Percentiles rank a stretch among this genome's conserved stretches.
phyloP scores from a whole-genome alignment of 2,888 invertebrate genomes.

The Thelaira solivaga region DNA sequence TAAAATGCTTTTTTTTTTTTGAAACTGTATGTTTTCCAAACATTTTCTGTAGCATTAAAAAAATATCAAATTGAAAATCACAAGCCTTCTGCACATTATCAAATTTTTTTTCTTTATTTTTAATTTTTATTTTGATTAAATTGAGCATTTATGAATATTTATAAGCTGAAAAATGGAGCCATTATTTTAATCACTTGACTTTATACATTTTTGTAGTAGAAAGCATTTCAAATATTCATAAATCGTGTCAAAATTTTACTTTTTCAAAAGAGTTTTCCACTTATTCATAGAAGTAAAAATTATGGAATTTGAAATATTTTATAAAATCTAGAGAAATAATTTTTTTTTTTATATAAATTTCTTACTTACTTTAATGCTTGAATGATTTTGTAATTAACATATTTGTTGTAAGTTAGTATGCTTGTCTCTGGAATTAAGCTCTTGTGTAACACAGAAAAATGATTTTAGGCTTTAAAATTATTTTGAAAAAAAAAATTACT shows the following conservation, averaged over 20 bases:
- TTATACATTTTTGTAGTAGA: not conserved
- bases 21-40: slow-evolving; percentile 39
- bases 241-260: slow-evolving; percentile 42
- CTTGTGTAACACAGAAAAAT: too few species aligned
- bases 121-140: not conserved
- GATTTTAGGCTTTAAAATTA: too few species aligned
- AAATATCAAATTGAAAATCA: too few species aligned
- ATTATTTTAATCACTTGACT: slow-evolving; percentile 47
- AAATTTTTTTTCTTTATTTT: slow-evolving; percentile 3
- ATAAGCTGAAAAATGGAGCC: not conserved
- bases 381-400: slow-evolving; percentile 43
- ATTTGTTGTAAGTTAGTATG: slow-evolving; percentile 27
- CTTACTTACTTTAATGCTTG: not conserved
- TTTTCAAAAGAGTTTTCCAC: not conserved
- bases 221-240: not conserved
- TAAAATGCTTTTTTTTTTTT: too few species aligned
- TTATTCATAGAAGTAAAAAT: not conserved
- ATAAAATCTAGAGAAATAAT: not conserved
- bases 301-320: slow-evolving; percentile 10
- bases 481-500: too few species aligned
- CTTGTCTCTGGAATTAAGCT: too few species aligned
- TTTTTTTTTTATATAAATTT: not conserved
- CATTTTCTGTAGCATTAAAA: slow-evolving; percentile 38
- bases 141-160: slow-evolving; percentile 18
- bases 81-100: too few species aligned